Conservation (phyloP, 2,113 vertebrate species). For the Rhabdornis inornatus region DNA sequence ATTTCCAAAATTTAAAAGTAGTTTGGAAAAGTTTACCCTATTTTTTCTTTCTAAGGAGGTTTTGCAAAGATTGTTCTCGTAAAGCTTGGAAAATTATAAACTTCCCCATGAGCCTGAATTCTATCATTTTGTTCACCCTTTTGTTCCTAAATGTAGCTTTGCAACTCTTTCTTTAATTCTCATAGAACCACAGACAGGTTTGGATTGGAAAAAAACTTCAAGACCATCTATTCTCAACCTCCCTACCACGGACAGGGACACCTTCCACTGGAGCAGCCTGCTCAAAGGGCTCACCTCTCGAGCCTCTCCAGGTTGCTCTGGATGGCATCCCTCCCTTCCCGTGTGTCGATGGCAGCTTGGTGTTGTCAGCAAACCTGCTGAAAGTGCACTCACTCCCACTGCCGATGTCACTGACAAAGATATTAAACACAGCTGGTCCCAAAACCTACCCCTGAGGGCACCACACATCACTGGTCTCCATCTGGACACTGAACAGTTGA, state of each 20-base stretch:
- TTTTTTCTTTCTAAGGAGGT: neutral
- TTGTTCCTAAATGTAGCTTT: neutral
- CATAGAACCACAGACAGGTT: neutral
- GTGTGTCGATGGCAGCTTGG: fast-evolving
- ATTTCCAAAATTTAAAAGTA: neutral
- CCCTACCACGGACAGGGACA: neutral
- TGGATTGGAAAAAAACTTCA: neutral
- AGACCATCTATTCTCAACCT: neutral
- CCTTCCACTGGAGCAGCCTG: neutral
- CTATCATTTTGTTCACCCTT: neutral
- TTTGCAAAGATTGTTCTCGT: neutral
- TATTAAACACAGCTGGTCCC: neutral
- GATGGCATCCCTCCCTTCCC: neutral
- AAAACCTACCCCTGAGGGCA: neutral
- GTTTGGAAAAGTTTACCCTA: neutral
- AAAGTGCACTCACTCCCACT: neutral
- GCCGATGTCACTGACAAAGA: neutral
- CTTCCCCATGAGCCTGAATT: neutral
- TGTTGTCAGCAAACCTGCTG: neutral
- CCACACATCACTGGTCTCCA: fast-evolving
- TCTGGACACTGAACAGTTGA: neutral
- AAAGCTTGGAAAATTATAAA: neutral
- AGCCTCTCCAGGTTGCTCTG: neutral
- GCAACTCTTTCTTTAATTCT: conserved; percentile 7
- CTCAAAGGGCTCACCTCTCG: neutral